Percentiles rank a stretch among this genome's conserved stretches.
These are phyloP conservation scores for Aspidoscelis tigris DNA, from an alignment of 2,113 vertebrate genomes.

Conservation along the genomic window DNA sequence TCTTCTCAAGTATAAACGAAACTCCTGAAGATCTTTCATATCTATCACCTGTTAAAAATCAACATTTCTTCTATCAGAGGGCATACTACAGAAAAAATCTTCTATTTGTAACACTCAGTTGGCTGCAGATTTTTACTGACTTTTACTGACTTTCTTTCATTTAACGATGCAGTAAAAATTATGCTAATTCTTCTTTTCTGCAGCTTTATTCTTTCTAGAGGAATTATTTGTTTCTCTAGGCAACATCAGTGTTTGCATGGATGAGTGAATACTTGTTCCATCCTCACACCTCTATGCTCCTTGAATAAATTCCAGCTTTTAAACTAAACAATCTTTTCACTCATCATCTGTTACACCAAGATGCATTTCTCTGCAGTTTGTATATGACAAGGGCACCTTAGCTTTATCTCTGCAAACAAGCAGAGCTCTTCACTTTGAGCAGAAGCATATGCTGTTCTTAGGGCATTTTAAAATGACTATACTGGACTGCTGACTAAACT, in stretches of 20 bases:
- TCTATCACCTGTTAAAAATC: conserved; percentile 54
- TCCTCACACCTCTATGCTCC: conserved; percentile 5
- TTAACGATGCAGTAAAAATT: conserved; percentile 4
- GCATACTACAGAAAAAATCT: not conserved
- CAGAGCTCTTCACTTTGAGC: conserved; percentile 10
- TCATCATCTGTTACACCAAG: conserved; percentile 35
- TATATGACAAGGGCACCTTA: conserved; percentile 37
- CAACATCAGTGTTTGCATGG: conserved; percentile 12
- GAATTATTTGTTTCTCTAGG: conserved; percentile 7
- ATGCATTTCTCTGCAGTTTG: conserved; percentile 12
- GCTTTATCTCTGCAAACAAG: conserved; percentile 39
- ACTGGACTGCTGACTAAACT: not conserved
- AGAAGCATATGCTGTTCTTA: conserved; percentile 16
- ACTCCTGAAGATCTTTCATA: conserved; percentile 33
- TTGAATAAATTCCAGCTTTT: conserved; percentile 39
- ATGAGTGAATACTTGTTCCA: conserved; percentile 23
- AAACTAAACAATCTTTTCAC: conserved; percentile 30
- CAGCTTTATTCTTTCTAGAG: not conserved
- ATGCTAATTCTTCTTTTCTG: conserved; percentile 1
- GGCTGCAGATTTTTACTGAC: not conserved
- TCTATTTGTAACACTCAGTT: conserved; percentile 3
- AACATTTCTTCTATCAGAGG: conserved; percentile 35
- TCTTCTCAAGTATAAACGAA: conserved; percentile 25
- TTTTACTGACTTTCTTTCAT: not conserved
- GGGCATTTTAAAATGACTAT: conserved; percentile 23